Percentiles rank a stretch among this genome's conserved stretches.
phyloP scores from a whole-genome alignment of 2,888 invertebrate species.

The Chrysolina haemoptera region DNA sequence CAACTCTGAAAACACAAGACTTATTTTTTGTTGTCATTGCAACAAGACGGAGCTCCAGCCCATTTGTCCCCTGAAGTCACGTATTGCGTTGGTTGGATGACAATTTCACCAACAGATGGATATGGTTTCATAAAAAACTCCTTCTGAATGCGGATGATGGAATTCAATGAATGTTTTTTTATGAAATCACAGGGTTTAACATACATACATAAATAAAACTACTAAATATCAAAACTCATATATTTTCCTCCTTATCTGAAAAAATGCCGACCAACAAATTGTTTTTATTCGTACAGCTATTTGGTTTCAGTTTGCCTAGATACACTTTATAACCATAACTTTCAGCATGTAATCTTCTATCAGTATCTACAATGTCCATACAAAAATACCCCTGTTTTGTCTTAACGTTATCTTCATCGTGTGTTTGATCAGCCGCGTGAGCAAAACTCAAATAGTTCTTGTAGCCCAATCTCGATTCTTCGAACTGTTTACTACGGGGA shows the following conservation, averaged over 20 bases:
- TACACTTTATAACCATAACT: conserved; percentile 83
- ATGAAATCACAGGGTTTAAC: too few species aligned
- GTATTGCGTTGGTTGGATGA: too few species aligned
- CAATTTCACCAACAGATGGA: too few species aligned
- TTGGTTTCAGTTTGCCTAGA: conserved; percentile 84
- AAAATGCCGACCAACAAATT: conserved; percentile 82
- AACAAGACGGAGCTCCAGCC: too few species aligned
- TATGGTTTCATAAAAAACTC: too few species aligned
- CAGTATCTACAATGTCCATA: conserved; percentile 92
- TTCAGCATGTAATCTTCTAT: conserved; percentile 83
- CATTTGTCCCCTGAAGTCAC: too few species aligned
- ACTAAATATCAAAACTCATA: conserved; percentile 3
- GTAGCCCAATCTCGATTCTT: conserved; percentile 53
- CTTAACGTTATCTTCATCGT: conserved; percentile 79
- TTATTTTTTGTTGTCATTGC: too few species aligned
- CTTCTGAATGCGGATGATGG: too few species aligned
- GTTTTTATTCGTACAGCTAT: conserved; percentile 93
- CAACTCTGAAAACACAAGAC: too few species aligned
- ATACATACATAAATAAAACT: background rate
- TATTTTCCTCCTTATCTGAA: conserved; percentile 34
- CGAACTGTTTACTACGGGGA: conserved; percentile 82
- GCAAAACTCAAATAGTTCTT: conserved; percentile 81
- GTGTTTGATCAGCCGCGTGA: conserved; percentile 94
- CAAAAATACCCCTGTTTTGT: conserved; percentile 85
- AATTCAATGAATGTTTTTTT: too few species aligned